Percentiles rank a stretch among this genome's conserved stretches.
phyloP scores from a whole-genome alignment of 2,888 invertebrate species.

The Idaea biselata region DNA sequence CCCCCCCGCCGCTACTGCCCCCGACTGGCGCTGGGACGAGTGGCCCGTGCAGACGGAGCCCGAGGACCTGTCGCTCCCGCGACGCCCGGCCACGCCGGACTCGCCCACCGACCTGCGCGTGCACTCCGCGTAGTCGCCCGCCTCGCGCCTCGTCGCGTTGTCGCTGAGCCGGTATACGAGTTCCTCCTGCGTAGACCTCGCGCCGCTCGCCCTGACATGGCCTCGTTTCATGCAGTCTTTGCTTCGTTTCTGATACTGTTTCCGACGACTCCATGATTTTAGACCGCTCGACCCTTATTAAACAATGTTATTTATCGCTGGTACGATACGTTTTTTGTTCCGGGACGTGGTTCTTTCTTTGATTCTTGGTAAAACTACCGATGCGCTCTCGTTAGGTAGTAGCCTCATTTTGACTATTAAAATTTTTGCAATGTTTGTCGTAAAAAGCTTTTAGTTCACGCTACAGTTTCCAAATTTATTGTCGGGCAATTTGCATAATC shows the following conservation, averaged over 20 bases:
- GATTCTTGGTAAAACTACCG: constrained; percentile 59
- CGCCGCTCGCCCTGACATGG: constrained; percentile 50
- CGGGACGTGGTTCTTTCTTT: constrained; percentile 37
- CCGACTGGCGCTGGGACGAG: constrained; percentile 74
- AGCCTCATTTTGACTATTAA: constrained; percentile 55
- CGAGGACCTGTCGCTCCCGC: constrained; percentile 90
- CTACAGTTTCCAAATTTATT: constrained; percentile 74
- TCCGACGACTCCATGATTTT: constrained; percentile 29
- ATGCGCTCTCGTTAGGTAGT: constrained; percentile 63
- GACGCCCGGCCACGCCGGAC: constrained; percentile 73
- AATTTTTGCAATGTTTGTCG: constrained; percentile 57
- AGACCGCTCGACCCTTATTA: constrained; percentile 14
- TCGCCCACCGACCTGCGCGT: constrained; percentile 76
- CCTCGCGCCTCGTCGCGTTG: constrained; percentile 42
- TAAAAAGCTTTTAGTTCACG: constrained; percentile 66
- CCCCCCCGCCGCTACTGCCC: constrained; percentile 66
- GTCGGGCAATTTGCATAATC: constrained; percentile 76
- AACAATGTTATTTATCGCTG: constrained; percentile 11
- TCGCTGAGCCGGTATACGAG: constrained; percentile 86
- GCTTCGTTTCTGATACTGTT: constrained; percentile 30
- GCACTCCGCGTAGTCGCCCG: constrained; percentile 70
- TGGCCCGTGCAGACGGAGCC: constrained; percentile 94
- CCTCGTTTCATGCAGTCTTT: constrained; percentile 34
- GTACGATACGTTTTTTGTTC: constrained; percentile 35
- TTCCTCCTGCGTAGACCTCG: constrained; percentile 83